These are phyloP conservation scores for Lytechinus variegatus DNA, from an alignment of 35 echinoderm and acorn worm genomes.

Conservation along the genomic window DNA sequence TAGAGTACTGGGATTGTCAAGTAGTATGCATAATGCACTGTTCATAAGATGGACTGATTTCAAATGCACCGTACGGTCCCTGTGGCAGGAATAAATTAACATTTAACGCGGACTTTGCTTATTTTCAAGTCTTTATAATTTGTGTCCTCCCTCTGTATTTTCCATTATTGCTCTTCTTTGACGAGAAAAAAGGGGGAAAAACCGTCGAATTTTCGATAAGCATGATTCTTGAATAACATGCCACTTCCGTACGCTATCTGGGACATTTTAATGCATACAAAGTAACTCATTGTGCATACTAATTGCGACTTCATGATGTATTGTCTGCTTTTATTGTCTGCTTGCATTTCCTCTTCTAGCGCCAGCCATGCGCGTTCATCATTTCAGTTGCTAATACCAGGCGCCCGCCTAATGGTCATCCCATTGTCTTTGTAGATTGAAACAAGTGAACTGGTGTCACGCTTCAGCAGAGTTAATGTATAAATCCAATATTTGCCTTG, in stretches of 20 bases:
- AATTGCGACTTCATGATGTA: not conserved
- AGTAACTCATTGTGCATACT: not conserved
- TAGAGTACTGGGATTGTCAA: too few species aligned
- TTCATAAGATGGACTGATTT: not conserved
- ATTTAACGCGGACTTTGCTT: not conserved
- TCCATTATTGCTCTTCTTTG: not conserved
- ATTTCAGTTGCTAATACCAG: not conserved
- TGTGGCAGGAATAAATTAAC: not conserved
- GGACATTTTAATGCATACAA: not conserved
- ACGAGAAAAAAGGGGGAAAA: not conserved
- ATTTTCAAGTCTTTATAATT: not conserved
- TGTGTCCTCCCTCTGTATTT: not conserved
- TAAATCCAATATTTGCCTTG: not conserved
- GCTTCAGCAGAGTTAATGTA: not conserved
- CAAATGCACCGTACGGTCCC: not conserved
- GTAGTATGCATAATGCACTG: not conserved
- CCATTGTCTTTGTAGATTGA: not conserved
- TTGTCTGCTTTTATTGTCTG: not conserved
- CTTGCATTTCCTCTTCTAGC: not conserved
- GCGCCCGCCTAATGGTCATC: not conserved
- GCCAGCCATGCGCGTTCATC: not conserved
- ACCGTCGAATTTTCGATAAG: not conserved
- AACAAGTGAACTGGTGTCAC: not conserved
- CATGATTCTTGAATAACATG: not conserved
- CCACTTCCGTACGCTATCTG: not conserved